phyloP scores from a whole-genome alignment of 2,113 vertebrate genomes.

The Excalfactoria chinensis region DNA sequence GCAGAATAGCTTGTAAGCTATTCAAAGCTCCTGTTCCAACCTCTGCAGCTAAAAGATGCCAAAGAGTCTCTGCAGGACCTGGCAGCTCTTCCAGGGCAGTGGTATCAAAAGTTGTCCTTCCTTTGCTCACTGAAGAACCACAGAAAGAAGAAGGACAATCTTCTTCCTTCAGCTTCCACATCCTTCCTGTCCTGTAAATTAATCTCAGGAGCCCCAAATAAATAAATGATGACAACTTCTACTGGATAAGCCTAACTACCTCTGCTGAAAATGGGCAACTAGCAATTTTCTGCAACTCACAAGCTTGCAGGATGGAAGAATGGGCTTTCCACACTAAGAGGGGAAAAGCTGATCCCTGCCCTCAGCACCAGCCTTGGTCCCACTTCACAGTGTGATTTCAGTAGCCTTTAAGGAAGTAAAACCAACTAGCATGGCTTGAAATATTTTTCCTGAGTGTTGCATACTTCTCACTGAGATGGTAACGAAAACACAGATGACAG shows the following conservation, averaged over 20 bases:
- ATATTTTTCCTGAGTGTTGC: not conserved
- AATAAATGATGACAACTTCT: conserved; percentile 5
- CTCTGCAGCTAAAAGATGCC: not conserved
- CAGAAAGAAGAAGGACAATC: not conserved
- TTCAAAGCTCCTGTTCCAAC: not conserved
- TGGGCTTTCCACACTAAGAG: not conserved
- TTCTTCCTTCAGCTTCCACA: not conserved
- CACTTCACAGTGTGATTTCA: not conserved
- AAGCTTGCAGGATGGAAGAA: not conserved
- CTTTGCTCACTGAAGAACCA: not conserved
- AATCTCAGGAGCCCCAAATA: not conserved
- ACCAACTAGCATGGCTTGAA: not conserved
- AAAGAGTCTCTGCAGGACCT: not conserved
- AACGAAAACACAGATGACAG: not conserved
- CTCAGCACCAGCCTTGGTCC: not conserved
- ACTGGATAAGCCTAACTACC: not conserved
- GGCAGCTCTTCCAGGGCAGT: not conserved
- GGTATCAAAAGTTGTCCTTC: not conserved
- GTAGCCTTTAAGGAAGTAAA: not conserved
- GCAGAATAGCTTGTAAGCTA: not conserved
- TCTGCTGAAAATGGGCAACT: not conserved
- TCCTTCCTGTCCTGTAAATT: conserved; percentile 12
- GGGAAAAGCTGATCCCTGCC: not conserved
- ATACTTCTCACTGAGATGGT: not conserved
- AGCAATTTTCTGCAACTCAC: conserved; percentile 1